phyloP scores from a whole-genome alignment of 2,797 vertebrate genomes.

The Anguilla anguilla region DNA sequence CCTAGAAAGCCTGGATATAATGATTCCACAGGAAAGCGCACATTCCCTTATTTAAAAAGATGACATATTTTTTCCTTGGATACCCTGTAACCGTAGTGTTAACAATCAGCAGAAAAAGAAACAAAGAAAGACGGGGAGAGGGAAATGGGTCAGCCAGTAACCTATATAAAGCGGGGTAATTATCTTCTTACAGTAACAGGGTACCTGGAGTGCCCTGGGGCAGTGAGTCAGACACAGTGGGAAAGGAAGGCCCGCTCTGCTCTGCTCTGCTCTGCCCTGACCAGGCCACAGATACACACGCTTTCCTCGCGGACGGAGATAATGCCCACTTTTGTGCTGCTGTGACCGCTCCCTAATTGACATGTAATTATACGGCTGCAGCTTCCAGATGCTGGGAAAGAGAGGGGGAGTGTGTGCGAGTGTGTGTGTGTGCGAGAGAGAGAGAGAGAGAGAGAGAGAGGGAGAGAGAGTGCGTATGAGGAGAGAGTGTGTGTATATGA shows the following conservation, averaged over 20 bases:
- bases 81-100: not conserved
- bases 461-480: not conserved
- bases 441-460: not conserved
- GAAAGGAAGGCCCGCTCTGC: not conserved
- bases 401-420: not conserved
- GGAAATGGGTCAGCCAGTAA: slow-evolving; percentile 2
- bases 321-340: slow-evolving; percentile 17
- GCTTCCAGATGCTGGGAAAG: slow-evolving; percentile 25
- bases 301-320: not conserved
- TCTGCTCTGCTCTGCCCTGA: not conserved
- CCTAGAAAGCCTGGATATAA: too few species aligned
- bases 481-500: not conserved
- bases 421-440: not conserved
- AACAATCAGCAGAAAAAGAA: not conserved
- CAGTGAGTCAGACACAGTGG: not conserved
- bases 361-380: slow-evolving; percentile 33
- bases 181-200: not conserved
- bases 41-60: not conserved
- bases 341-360: slow-evolving; percentile 27
- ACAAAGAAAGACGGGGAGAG: not conserved
- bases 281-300: not conserved
- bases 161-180: slow-evolving; percentile 17
- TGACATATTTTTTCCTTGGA: too few species aligned
- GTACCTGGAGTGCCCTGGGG: not conserved
- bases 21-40: too few species aligned